Evolutionary conservation across 2,888 invertebrate genomes (phyloP).

Genomic region (Hydraecia micacea): DNA sequence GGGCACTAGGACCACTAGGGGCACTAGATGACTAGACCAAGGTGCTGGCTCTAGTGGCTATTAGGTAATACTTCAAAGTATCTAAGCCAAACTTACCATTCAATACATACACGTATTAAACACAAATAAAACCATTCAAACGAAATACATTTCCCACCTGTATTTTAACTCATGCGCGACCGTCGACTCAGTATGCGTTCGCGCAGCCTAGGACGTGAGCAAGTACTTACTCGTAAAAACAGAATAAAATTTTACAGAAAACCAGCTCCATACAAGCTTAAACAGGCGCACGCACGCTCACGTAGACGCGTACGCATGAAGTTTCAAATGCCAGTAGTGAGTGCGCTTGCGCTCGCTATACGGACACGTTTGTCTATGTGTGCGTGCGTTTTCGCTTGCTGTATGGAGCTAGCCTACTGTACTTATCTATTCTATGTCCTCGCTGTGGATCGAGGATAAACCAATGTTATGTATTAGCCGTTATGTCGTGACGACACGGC

Average conservation of each 20-base stretch:
- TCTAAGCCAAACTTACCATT: conserved; percentile 30
- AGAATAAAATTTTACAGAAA: conserved; percentile 17
- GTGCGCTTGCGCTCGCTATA: background rate
- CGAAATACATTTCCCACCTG: conserved; percentile 51
- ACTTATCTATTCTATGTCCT: background rate
- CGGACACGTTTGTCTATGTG: background rate
- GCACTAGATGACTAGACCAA: background rate
- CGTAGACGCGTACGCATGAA: background rate
- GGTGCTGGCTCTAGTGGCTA: background rate
- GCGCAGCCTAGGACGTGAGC: conserved; percentile 53
- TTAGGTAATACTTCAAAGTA: conserved; percentile 9
- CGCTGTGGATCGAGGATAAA: conserved; percentile 44
- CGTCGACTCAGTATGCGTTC: conserved; percentile 58
- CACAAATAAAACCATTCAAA: conserved; percentile 49
- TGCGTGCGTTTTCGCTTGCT: background rate
- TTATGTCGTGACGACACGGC: conserved; percentile 36
- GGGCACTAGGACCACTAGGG: background rate
- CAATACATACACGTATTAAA: conserved; percentile 50
- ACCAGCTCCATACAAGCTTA: no score
- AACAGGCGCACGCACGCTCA: background rate
- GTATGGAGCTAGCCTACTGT: background rate
- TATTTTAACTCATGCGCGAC: conserved; percentile 52
- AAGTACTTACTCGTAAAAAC: conserved; percentile 13
- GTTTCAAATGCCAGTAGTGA: background rate
- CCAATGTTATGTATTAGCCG: conserved; percentile 41